Evolutionary conservation across 2,888 invertebrate genomes (phyloP).

Genomic region (Hypolimnas misippus): DNA sequence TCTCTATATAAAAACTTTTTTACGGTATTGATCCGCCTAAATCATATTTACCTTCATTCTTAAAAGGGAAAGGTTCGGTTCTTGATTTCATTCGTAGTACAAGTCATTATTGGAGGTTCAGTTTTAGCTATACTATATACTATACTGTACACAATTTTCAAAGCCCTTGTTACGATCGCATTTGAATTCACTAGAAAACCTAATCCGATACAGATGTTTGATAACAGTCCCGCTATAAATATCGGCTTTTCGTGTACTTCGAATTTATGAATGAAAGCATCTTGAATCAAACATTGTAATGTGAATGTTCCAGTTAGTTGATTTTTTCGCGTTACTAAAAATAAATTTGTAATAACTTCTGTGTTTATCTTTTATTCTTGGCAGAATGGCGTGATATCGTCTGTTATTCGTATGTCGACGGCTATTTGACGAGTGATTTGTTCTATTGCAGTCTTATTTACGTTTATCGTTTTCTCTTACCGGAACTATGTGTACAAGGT

Average conservation of each 20-base stretch:
- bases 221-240: neutral
- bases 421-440: constrained; percentile 21
- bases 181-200: too few relatives aligned
- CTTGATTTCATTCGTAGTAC: too few relatives aligned
- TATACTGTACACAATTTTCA: too few relatives aligned
- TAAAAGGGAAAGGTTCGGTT: too few relatives aligned
- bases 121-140: too few relatives aligned
- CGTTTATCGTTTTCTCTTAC: neutral
- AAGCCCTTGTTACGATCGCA: too few relatives aligned
- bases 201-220: too few relatives aligned
- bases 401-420: constrained; percentile 17
- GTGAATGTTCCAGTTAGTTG: constrained; percentile 1
- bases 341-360: constrained; percentile 7
- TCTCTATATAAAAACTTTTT: too few relatives aligned
- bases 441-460: constrained; percentile 15
- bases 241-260: neutral
- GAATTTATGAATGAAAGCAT: constrained; percentile 11
- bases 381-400: constrained; percentile 19
- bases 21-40: too few relatives aligned
- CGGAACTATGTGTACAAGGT: constrained; percentile 13
- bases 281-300: constrained; percentile 2
- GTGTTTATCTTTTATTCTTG: constrained; percentile 27
- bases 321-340: constrained; percentile 11
- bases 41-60: too few relatives aligned
- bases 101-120: too few relatives aligned